Evolutionary conservation across 1,140 invertebrate genomes (phyloP).

Genomic region (Mamestra configurata): DNA sequence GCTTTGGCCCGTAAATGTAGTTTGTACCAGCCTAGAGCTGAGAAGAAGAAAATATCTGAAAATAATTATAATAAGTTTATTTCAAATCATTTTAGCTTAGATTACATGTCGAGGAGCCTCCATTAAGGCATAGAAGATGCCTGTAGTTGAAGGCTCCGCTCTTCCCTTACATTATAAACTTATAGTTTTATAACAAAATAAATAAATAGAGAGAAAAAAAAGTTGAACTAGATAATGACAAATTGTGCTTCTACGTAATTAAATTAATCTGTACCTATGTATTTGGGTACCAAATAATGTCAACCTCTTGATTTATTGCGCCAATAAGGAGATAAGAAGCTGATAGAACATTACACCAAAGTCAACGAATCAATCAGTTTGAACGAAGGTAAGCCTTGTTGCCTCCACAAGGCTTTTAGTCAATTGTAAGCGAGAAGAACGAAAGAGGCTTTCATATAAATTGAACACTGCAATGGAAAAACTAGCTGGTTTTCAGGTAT

Average conservation of each 20-base stretch:
- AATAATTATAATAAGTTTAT: no score
- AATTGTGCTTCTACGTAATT: neutral
- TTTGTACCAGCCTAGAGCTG: no score
- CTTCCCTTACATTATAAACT: no score
- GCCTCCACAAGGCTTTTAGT: slow-evolving; percentile 1
- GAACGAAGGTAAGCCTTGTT: slow-evolving; percentile 12
- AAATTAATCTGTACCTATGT: neutral
- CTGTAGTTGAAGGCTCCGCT: no score
- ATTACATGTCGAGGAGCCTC: no score
- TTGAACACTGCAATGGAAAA: neutral
- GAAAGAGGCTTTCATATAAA: slow-evolving; percentile 31
- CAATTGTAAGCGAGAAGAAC: neutral
- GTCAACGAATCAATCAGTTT: slow-evolving; percentile 42
- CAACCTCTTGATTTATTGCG: slow-evolving; percentile 18
- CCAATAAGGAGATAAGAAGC: slow-evolving; percentile 23
- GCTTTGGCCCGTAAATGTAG: no score
- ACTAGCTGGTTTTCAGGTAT: neutral
- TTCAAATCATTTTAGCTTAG: no score
- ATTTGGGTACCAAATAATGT: neutral
- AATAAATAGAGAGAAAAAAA: no score
- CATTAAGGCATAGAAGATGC: no score
- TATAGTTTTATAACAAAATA: no score
- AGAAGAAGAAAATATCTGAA: no score
- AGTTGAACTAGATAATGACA: no score
- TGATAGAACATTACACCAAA: slow-evolving; percentile 24